Evolutionary conservation across 2,113 vertebrate genomes (phyloP), one percentile per base, ranked within the genome.

Genomic region (Oxyruncus cristatus): DNA sequence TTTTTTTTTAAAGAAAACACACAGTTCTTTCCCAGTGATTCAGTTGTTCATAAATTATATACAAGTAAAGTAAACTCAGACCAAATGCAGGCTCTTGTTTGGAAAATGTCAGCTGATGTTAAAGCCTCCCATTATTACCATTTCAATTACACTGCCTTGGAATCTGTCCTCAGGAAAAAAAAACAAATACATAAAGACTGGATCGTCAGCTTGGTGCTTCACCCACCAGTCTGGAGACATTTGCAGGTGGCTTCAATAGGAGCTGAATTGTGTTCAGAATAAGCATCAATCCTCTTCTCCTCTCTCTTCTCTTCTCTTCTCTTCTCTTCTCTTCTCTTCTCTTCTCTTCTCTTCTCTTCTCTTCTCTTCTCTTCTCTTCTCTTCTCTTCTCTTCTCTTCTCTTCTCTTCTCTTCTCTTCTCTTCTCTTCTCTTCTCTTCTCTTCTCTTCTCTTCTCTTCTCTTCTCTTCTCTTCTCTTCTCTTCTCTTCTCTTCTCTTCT

Each of bases 81-180:
- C n/a, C 46, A 92, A 85, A 93, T 53, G 23, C 28, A 85, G n/a
- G 17, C 19, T 83, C 50, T 53, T 70, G 37, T 88, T 89, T 62
- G 78, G 46, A 79, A 91, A 93, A 92, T 80, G 42, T 82, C 81
- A 76, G 33, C 35, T 85, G 39, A 83, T 88, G 72, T 80, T 82
- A 96, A 92, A 94, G 42, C 33, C 33, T 93, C 27, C 39, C 39
- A 93, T 93, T 88, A 90, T 89, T 88, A 63, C 23, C 39, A 71
- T 77, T 95, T 93, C 83, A 80, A 77, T 86, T 94, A 94, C 37
- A 72, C n/a, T 76, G 47, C 52, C 53, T 66, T 79, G 63, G 42
- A 91, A 94, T 82, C 81, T 88, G 67, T 91, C 78, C 78, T 88
- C 62, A 14, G n/a, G 35, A 95, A 89, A 95, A 75, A 52, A 82